phyloP scores from a whole-genome alignment of 2,113 vertebrate species.

The Ochotona curzoniae region DNA sequence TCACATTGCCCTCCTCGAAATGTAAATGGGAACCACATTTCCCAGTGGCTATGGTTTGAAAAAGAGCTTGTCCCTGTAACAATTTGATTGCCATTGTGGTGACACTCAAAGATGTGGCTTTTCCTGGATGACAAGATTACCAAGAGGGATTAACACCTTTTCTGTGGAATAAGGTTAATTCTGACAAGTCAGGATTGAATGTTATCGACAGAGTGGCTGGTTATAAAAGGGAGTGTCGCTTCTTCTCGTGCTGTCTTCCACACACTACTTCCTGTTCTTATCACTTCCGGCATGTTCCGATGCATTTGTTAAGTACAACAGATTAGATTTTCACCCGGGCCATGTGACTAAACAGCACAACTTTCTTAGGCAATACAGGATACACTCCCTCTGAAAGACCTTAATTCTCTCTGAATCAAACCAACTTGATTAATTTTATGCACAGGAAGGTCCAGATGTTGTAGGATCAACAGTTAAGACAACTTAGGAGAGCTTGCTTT shows the following conservation, averaged over 20 bases:
- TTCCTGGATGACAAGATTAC: not conserved
- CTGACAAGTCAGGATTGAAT: not conserved
- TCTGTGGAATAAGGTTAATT: not conserved
- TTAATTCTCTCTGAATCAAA: not conserved
- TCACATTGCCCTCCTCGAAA: not conserved
- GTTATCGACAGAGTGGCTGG: not conserved
- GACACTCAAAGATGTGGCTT: not conserved
- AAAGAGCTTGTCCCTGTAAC: not conserved
- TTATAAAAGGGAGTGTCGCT: not conserved
- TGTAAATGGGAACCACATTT: not conserved
- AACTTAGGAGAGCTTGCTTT: not conserved
- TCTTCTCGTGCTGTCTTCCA: not conserved
- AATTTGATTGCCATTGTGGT: not conserved
- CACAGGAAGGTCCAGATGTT: not conserved
- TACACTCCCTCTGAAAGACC: not conserved
- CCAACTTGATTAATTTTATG: not conserved
- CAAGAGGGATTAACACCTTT: not conserved
- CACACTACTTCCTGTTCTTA: not conserved
- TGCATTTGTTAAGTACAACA: no score
- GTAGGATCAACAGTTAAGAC: not conserved
- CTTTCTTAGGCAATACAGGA: not conserved
- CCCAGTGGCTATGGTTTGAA: not conserved
- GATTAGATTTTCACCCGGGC: no score
- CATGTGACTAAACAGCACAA: no score
- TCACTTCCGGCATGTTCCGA: not conserved